Conservation (phyloP, 1,140 invertebrate genomes). For the Coelopa frigida region DNA sequence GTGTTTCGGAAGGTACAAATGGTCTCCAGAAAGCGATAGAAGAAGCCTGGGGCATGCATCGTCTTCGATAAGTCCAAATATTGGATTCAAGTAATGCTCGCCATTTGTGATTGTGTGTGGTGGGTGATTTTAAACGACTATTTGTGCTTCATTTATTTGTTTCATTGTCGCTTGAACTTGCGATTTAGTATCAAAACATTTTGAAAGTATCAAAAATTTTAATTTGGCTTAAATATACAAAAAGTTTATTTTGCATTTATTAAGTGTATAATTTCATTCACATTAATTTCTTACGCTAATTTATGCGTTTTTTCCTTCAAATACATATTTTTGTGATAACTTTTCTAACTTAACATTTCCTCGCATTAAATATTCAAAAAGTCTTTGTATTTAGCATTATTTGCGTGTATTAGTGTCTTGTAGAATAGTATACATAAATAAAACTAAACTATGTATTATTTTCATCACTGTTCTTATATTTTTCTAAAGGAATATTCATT, state of each 20-base stretch:
- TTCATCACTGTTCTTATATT: background rate
- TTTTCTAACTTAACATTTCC: constrained; percentile 10
- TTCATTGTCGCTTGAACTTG: too few species aligned
- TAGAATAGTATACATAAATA: background rate
- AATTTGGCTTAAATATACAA: constrained; percentile 7
- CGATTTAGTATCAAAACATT: constrained; percentile 43
- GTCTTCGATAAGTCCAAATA: too few species aligned
- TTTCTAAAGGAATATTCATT: constrained; percentile 1
- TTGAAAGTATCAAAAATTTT: constrained; percentile 44
- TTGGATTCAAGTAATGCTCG: too few species aligned
- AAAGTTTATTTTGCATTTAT: constrained; percentile 1
- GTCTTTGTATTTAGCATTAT: constrained; percentile 11
- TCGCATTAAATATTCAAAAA: constrained; percentile 17
- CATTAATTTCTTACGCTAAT: constrained; percentile 1
- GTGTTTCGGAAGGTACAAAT: too few species aligned
- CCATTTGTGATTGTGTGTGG: too few species aligned
- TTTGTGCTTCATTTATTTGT: too few species aligned
- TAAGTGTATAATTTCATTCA: background rate
- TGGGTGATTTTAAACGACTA: too few species aligned
- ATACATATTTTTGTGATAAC: constrained; percentile 17
- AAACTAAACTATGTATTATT: background rate
- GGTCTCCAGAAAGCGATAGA: too few species aligned
- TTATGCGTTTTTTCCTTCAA: constrained; percentile 1
- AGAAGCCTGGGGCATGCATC: too few species aligned
- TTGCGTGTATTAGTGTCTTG: background rate